Percentiles rank a stretch among this genome's conserved stretches.
Evolutionary conservation across 2,888 invertebrate species (phyloP).

Genomic region (Hyppa rectilinea): DNA sequence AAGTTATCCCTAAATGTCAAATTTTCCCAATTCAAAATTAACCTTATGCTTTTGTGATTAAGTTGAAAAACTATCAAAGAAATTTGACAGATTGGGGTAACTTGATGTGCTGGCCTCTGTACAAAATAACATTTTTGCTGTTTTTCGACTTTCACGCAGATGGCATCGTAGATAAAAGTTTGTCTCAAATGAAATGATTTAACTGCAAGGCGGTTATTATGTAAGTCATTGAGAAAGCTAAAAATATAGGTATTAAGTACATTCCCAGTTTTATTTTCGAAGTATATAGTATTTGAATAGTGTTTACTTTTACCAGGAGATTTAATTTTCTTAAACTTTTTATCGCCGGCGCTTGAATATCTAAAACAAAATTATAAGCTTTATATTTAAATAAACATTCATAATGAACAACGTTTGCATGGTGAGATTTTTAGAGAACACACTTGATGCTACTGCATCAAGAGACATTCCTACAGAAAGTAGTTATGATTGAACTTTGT

Average conservation of each 20-base stretch:
- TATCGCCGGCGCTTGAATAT: constrained; percentile 12
- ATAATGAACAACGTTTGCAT: too few relatives aligned
- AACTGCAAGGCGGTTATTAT: constrained; percentile 50
- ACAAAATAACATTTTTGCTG: too few relatives aligned
- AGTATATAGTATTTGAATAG: constrained; percentile 40
- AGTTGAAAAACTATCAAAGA: too few relatives aligned
- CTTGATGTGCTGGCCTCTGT: too few relatives aligned
- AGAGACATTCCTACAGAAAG: too few relatives aligned
- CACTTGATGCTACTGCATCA: too few relatives aligned
- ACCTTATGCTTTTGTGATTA: too few relatives aligned
- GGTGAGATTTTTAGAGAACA: not conserved
- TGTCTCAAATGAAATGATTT: constrained; percentile 24
- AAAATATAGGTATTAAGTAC: constrained; percentile 50
- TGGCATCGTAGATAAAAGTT: not conserved
- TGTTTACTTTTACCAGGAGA: constrained; percentile 36
- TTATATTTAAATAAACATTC: too few relatives aligned
- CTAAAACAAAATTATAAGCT: constrained; percentile 38
- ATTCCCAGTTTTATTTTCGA: constrained; percentile 40
- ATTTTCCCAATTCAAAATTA: too few relatives aligned
- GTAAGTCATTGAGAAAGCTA: constrained; percentile 36
- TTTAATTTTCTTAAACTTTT: constrained; percentile 36
- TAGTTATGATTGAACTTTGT: not conserved
- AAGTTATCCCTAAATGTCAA: too few relatives aligned
- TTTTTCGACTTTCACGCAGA: not conserved
- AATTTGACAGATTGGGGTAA: too few relatives aligned